phyloP scores from a whole-genome alignment of 2,797 vertebrate species.

The Catharus ustulatus region DNA sequence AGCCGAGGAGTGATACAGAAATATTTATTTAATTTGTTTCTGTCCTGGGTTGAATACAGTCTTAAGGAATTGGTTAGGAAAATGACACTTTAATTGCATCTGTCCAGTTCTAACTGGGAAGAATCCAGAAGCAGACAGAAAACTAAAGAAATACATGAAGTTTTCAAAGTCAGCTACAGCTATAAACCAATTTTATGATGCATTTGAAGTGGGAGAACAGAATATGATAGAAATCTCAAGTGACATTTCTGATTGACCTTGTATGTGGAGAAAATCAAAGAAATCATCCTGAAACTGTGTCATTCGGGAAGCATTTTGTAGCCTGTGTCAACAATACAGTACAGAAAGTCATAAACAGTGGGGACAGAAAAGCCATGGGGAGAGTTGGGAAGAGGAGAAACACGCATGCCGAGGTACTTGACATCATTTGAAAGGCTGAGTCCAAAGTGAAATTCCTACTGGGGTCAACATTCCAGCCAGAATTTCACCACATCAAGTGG shows the following conservation, averaged over 20 bases:
- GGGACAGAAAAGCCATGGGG: background rate
- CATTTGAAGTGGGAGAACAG: background rate
- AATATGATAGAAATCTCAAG: background rate
- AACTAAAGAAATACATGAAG: background rate
- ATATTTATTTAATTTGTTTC: background rate
- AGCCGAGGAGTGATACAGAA: background rate
- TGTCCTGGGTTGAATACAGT: background rate
- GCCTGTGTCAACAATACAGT: background rate
- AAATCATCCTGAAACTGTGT: background rate
- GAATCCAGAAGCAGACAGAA: background rate
- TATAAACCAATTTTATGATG: background rate
- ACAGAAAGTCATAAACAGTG: background rate
- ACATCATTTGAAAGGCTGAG: background rate
- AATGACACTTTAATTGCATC: background rate
- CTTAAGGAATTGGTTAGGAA: background rate
- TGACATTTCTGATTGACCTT: background rate
- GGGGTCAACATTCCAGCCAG: background rate
- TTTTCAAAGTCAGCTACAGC: background rate
- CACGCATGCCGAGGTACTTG: background rate
- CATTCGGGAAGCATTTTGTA: background rate
- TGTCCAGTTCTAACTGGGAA: background rate
- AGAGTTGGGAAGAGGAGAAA: background rate
- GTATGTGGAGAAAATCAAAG: background rate
- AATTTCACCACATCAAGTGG: background rate
- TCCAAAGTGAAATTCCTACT: background rate